Evolutionary conservation across 2,888 invertebrate genomes (phyloP).

Genomic region (Nowickia ferox): DNA sequence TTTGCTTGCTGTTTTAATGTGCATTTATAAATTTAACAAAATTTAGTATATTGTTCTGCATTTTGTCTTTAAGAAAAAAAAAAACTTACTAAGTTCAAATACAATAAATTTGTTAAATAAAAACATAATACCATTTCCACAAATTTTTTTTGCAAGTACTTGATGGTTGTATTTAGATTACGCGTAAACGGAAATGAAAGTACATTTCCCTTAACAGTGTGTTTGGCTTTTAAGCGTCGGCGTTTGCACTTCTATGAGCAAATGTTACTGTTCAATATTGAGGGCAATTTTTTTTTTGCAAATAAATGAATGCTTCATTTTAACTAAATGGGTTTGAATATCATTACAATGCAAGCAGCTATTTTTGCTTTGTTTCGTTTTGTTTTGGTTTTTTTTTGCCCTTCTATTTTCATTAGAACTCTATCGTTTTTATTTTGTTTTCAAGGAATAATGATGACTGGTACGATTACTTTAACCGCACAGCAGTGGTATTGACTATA

Average conservation of each 20-base stretch:
- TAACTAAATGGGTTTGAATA: conserved; percentile 38
- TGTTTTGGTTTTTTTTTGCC: not conserved
- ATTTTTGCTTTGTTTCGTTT: too few relatives aligned
- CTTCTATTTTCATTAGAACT: conserved; percentile 31
- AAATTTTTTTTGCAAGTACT: conserved; percentile 37
- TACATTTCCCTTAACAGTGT: conserved; percentile 56
- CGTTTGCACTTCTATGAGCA: not conserved
- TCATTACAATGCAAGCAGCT: conserved; percentile 19
- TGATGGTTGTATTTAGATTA: conserved; percentile 61
- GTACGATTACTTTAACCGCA: conserved; percentile 50
- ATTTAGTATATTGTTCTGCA: too few relatives aligned
- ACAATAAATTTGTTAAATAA: conserved; percentile 17
- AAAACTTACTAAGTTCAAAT: not conserved
- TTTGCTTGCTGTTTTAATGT: too few relatives aligned
- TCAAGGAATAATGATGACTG: conserved; percentile 48
- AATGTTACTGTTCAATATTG: conserved; percentile 31
- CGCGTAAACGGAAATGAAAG: conserved; percentile 65
- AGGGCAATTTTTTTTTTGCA: conserved; percentile 43
- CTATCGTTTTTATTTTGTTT: conserved; percentile 22
- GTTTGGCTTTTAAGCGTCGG: not conserved
- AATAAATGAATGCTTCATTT: conserved; percentile 38
- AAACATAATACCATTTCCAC: conserved; percentile 32
- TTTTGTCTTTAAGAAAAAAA: not conserved
- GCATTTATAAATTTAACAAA: too few relatives aligned
- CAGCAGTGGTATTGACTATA: conserved; percentile 64